phyloP scores from a whole-genome alignment of 37 sponge, comb jelly and placozoan genomes.

The Chondrilla cf. caribensis region DNA sequence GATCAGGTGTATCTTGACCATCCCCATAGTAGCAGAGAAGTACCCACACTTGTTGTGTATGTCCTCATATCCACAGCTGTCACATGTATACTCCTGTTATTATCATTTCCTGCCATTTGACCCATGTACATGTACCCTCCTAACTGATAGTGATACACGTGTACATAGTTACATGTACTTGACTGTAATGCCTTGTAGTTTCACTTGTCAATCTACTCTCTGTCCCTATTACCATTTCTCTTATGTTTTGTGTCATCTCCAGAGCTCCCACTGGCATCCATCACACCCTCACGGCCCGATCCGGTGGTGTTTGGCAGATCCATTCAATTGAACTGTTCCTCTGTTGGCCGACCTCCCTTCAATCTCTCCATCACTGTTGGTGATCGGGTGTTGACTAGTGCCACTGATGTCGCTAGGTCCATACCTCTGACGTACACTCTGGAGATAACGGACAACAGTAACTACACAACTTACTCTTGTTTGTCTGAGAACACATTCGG shows the following conservation, averaged over 20 bases:
- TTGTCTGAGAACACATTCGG: background rate
- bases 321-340: conserved; percentile 8
- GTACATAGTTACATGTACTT: too few species aligned
- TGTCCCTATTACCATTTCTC: too few species aligned
- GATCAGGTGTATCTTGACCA: too few species aligned
- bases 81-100: too few species aligned
- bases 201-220: too few species aligned
- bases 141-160: too few species aligned
- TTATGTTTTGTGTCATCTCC: background rate
- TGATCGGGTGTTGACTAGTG: background rate
- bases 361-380: conserved; percentile 7
- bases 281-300: background rate
- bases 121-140: too few species aligned
- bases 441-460: background rate
- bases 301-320: conserved; percentile 11
- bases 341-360: conserved; percentile 1
- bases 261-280: background rate
- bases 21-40: too few species aligned
- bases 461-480: conserved; percentile 26
- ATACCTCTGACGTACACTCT: background rate
- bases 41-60: too few species aligned
- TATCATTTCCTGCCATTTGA: too few species aligned
- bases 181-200: too few species aligned
- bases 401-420: background rate
- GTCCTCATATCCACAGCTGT: too few species aligned